These are phyloP conservation scores for Lepidurus couesii DNA, from an alignment of 1,140 invertebrate species.

Conservation along the genomic window DNA sequence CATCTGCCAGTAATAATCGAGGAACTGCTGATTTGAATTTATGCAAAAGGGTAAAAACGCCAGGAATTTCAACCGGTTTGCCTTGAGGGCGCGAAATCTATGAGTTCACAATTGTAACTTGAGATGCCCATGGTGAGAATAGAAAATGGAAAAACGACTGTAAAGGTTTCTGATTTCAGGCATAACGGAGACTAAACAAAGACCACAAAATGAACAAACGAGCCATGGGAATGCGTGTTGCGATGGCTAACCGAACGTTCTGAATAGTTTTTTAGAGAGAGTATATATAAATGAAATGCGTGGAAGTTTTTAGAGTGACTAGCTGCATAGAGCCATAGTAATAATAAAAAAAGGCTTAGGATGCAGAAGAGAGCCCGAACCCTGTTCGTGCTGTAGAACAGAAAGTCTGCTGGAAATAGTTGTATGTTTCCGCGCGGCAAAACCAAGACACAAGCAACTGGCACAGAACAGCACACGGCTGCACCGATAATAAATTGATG, in stretches of 20 bases:
- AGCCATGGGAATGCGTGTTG: slow-evolving; percentile 2
- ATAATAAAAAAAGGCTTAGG: background rate
- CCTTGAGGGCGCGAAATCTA: slow-evolving; percentile 1
- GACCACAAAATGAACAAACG: slow-evolving; percentile 6
- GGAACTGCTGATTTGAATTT: no score
- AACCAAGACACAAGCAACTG: slow-evolving; percentile 10
- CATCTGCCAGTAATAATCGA: no score
- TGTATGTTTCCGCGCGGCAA: slow-evolving; percentile 12
- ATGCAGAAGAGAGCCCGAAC: background rate
- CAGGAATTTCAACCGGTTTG: background rate
- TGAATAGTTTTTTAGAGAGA: background rate
- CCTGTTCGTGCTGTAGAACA: background rate
- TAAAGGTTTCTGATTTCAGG: slow-evolving; percentile 22
- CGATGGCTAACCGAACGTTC: background rate
- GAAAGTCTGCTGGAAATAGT: slow-evolving; percentile 1
- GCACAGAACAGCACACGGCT: slow-evolving; percentile 20
- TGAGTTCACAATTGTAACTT: slow-evolving; percentile 14
- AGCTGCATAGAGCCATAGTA: background rate
- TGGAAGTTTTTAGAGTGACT: background rate
- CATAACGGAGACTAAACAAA: slow-evolving; percentile 6
- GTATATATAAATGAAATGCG: background rate
- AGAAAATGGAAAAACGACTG: slow-evolving; percentile 11
- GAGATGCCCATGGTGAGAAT: slow-evolving; percentile 21
- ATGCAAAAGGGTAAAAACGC: background rate
- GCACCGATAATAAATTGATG: slow-evolving; percentile 19